Conservation (phyloP, 2,888 invertebrate species). For the Eupithecia dodoneata region DNA sequence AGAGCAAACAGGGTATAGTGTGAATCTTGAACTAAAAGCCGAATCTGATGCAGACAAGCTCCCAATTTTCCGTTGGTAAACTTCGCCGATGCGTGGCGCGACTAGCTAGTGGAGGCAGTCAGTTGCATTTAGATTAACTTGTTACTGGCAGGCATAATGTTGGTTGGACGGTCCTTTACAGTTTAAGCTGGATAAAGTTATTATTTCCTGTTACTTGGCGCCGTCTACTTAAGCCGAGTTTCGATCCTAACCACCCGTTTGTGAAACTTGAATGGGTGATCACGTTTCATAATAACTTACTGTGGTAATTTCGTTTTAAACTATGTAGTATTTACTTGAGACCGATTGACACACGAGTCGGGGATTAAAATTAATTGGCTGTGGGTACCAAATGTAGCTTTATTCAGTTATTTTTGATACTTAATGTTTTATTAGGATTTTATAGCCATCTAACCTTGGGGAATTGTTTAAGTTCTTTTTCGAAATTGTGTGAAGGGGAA, state of each 20-base stretch:
- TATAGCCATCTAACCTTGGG: not conserved
- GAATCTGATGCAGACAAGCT: slow-evolving; percentile 68
- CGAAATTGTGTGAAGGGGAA: not conserved
- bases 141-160: slow-evolving; percentile 83
- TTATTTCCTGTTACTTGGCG: slow-evolving; percentile 80
- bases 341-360: slow-evolving; percentile 43
- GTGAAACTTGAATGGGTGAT: slow-evolving; percentile 80
- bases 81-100: slow-evolving; percentile 75
- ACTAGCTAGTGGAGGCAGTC: slow-evolving; percentile 72
- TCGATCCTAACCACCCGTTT: slow-evolving; percentile 76
- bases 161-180: slow-evolving; percentile 79
- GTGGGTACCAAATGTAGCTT: not conserved
- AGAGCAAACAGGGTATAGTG: slow-evolving; percentile 50
- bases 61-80: slow-evolving; percentile 78
- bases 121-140: slow-evolving; percentile 83
- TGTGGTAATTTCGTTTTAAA: slow-evolving; percentile 71
- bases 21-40: slow-evolving; percentile 53
- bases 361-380: not conserved
- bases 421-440: not conserved
- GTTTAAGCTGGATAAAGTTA: slow-evolving; percentile 81
- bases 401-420: not conserved
- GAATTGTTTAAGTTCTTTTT: not conserved
- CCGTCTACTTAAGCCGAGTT: slow-evolving; percentile 79
- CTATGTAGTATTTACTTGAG: slow-evolving; percentile 65
- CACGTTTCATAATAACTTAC: slow-evolving; percentile 71